phyloP scores from a whole-genome alignment of 1,140 invertebrate species.

The Heliconius hermathena region DNA sequence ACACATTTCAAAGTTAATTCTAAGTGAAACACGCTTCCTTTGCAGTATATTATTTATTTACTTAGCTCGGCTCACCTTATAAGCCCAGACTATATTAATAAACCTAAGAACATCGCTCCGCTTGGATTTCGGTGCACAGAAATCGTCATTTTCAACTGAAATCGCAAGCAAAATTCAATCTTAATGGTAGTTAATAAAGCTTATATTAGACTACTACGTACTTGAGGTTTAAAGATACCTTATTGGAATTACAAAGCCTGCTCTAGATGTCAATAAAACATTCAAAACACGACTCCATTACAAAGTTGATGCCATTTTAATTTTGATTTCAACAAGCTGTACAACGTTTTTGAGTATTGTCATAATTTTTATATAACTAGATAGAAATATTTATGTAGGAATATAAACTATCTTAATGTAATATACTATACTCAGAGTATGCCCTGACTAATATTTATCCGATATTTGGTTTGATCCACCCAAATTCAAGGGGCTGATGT shows the following conservation, averaged over 20 bases:
- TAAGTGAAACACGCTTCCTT: not conserved
- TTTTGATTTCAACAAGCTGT: slow-evolving; percentile 38
- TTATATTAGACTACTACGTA: slow-evolving; percentile 19
- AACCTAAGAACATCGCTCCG: slow-evolving; percentile 37
- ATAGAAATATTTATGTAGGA: not conserved
- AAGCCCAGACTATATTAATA: slow-evolving; percentile 44
- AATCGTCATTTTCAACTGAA: slow-evolving; percentile 22
- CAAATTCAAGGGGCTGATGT: too few species aligned
- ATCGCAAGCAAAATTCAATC: slow-evolving; percentile 5
- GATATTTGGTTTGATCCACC: too few species aligned
- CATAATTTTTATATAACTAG: not conserved
- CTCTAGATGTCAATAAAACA: slow-evolving; percentile 61
- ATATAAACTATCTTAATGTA: not conserved
- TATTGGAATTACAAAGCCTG: slow-evolving; percentile 59
- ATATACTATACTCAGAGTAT: too few species aligned
- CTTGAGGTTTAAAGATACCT: slow-evolving; percentile 42
- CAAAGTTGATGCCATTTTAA: slow-evolving; percentile 44
- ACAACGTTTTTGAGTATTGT: not conserved
- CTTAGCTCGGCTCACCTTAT: slow-evolving; percentile 34
- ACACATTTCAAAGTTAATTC: not conserved
- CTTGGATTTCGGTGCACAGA: slow-evolving; percentile 38
- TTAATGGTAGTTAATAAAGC: slow-evolving; percentile 19
- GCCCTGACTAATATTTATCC: too few species aligned
- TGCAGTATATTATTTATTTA: slow-evolving; percentile 27
- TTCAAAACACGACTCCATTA: slow-evolving; percentile 54